These are phyloP conservation scores for Sebastes trivittatus DNA, from an alignment of 2,797 vertebrate genomes.

Conservation along the genomic window DNA sequence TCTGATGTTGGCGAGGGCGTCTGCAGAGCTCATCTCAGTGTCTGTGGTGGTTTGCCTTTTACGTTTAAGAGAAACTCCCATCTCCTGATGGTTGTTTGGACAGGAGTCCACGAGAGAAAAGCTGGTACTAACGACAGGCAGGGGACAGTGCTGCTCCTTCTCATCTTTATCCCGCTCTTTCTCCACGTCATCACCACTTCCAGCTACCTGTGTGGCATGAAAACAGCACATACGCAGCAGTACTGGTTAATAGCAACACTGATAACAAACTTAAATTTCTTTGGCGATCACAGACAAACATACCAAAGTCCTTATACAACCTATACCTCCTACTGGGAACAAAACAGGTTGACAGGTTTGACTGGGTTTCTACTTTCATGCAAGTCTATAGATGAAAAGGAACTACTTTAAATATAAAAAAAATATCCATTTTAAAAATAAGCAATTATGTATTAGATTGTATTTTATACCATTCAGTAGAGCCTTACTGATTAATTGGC, in stretches of 20 bases:
- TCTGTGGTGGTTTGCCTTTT: slow-evolving; percentile 48
- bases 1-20: slow-evolving; percentile 36
- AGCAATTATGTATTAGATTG: background rate
- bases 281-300: background rate
- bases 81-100: slow-evolving; percentile 36
- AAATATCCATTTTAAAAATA: background rate
- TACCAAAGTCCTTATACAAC: background rate
- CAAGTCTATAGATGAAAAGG: background rate
- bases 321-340: background rate
- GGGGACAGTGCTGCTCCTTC: slow-evolving; percentile 22
- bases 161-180: slow-evolving; percentile 43
- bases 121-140: slow-evolving; percentile 46
- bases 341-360: background rate
- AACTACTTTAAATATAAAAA: too few species aligned
- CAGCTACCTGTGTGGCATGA: slow-evolving; percentile 32
- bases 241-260: background rate
- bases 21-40: slow-evolving; percentile 40
- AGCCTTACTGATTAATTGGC: background rate
- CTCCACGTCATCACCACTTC: slow-evolving; percentile 39
- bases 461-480: background rate
- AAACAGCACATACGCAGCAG: background rate
- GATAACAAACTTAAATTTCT: background rate
- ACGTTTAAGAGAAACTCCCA: slow-evolving; percentile 43
- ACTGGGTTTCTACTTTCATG: background rate
- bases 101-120: slow-evolving; percentile 32